These are phyloP conservation scores for Scatophagus argus DNA, from an alignment of 2,113 vertebrate genomes.

Conservation along the genomic window DNA sequence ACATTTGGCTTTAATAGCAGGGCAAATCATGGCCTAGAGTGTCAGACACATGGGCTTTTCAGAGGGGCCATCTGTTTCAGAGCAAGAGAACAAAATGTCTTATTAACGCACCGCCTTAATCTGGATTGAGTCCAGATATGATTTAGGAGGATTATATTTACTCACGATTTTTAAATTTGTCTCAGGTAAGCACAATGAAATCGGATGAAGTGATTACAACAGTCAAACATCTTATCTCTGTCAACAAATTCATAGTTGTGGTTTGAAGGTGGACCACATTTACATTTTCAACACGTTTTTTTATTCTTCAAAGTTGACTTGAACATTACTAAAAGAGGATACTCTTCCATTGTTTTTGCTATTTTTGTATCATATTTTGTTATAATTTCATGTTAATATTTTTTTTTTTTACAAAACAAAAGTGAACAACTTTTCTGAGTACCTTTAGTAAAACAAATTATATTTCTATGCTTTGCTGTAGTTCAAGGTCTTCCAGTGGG, in stretches of 20 bases:
- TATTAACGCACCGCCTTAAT: background rate
- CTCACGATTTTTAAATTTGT: background rate
- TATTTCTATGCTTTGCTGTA: too few species aligned
- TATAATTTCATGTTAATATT: too few species aligned
- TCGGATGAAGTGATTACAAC: background rate
- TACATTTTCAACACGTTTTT: background rate
- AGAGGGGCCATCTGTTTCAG: constrained; percentile 48
- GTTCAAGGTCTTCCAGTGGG: too few species aligned
- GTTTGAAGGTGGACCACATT: background rate
- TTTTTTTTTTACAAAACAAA: too few species aligned
- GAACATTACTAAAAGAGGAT: too few species aligned
- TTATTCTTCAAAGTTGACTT: background rate
- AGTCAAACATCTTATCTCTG: background rate
- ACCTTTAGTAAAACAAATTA: too few species aligned
- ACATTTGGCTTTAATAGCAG: constrained; percentile 55
- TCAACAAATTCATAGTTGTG: background rate
- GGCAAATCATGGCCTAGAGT: constrained; percentile 34
- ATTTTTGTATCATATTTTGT: background rate
- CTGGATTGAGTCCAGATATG: background rate
- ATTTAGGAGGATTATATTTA: background rate
- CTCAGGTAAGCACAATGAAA: background rate
- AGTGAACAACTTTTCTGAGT: too few species aligned
- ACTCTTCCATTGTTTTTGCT: too few species aligned
- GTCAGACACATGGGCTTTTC: constrained; percentile 38
- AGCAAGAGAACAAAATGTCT: constrained; percentile 1